Conservation (phyloP, 2,797 vertebrate species). For the Ctenosaura bakeri region DNA sequence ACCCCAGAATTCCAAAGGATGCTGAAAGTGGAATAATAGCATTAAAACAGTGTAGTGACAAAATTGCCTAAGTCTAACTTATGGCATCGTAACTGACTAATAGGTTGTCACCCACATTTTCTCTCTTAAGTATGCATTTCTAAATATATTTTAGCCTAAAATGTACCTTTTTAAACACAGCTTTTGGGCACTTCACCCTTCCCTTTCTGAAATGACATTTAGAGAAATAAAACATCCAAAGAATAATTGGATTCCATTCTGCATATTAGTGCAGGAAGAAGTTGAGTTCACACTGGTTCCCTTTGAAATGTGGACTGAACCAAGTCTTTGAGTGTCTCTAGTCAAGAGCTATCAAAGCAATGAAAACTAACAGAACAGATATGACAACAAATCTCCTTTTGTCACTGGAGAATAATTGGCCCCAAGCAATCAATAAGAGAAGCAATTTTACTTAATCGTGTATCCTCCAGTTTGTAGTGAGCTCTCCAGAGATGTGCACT, state of each 20-base stretch:
- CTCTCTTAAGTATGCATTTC: background rate
- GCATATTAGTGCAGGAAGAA: background rate
- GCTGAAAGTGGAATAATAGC: too few species aligned
- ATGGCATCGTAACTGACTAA: too few species aligned
- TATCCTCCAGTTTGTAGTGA: constrained; percentile 26
- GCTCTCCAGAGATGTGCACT: background rate
- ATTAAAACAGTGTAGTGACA: too few species aligned
- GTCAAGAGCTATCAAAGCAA: constrained; percentile 27
- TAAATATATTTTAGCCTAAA: background rate
- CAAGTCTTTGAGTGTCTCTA: background rate
- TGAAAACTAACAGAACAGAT: constrained; percentile 46
- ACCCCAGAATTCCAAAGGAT: too few species aligned
- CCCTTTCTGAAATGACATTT: background rate
- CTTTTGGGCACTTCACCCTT: too few species aligned
- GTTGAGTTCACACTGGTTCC: background rate
- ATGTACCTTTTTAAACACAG: background rate
- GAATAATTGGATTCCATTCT: background rate
- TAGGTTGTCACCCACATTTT: background rate
- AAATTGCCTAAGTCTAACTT: too few species aligned
- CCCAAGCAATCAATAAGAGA: constrained; percentile 18
- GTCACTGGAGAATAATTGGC: constrained; percentile 54
- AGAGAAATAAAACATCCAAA: background rate
- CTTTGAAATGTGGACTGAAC: background rate
- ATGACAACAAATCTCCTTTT: constrained; percentile 40
- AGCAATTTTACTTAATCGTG: constrained; percentile 40